phyloP scores from a whole-genome alignment of 1,140 invertebrate species.

The Bacillus rossius region DNA sequence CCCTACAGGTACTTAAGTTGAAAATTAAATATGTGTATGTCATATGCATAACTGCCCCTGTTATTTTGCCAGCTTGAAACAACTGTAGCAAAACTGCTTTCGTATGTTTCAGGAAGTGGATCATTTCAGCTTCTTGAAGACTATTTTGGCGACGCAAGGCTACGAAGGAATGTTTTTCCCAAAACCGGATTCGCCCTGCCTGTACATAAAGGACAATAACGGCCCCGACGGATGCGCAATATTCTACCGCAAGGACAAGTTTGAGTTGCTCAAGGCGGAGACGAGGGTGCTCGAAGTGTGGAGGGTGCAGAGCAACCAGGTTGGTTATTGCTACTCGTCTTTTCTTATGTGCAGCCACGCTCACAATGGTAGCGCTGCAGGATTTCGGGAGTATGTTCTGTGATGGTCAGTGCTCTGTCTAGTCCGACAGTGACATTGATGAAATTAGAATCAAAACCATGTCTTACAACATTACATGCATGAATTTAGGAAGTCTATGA shows the following conservation, averaged over 20 bases:
- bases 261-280: slow-evolving; percentile 53
- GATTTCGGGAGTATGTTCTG: no score
- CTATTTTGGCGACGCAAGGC: slow-evolving; percentile 54
- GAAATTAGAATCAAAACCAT: no score
- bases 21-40: no score
- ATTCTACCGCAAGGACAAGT: slow-evolving; percentile 60
- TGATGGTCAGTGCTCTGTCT: no score
- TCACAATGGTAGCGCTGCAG: background rate
- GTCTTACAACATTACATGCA: no score
- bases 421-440: no score
- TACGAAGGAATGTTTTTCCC: slow-evolving; percentile 67
- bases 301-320: slow-evolving; percentile 66
- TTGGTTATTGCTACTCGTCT: slow-evolving; percentile 28
- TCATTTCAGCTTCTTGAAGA: slow-evolving; percentile 63
- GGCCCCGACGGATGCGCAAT: slow-evolving; percentile 78
- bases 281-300: slow-evolving; percentile 61
- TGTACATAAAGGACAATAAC: slow-evolving; percentile 65
- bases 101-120: slow-evolving; percentile 59
- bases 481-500: no score
- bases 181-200: slow-evolving; percentile 74
- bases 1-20: no score
- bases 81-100: no score
- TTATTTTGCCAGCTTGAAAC: no score
- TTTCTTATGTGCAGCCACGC: background rate
- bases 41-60: no score